phyloP scores from a whole-genome alignment of 2,797 vertebrate genomes.

The Tenualosa thibaudeaui region DNA sequence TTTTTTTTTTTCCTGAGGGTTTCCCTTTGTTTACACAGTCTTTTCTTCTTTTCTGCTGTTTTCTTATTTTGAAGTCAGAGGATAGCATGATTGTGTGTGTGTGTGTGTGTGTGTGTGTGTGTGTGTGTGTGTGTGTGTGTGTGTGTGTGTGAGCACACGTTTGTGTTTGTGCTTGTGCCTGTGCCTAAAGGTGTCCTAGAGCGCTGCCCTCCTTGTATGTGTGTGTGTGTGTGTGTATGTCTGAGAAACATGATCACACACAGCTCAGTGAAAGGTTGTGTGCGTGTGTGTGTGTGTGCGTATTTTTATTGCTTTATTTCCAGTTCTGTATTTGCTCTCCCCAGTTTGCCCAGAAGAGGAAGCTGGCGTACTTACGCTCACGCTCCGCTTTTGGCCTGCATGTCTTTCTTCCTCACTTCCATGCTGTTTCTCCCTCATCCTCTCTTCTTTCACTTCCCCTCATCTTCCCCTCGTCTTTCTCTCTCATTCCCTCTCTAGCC shows the following conservation, averaged over 20 bases:
- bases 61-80: neutral
- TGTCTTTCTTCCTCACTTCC: neutral
- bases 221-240: too few species aligned
- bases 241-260: neutral
- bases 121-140: neutral
- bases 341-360: neutral
- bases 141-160: neutral
- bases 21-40: neutral
- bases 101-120: too few species aligned
- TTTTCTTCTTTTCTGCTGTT: neutral
- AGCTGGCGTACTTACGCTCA: neutral
- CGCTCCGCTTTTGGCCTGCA: neutral
- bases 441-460: neutral
- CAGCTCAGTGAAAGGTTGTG: neutral
- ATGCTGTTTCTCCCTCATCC: neutral
- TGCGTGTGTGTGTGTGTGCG: neutral
- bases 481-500: neutral
- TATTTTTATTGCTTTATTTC: slow-evolving; percentile 2
- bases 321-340: neutral
- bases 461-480: neutral
- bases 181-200: neutral
- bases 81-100: neutral
- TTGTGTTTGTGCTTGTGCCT: too few species aligned
- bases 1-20: neutral
- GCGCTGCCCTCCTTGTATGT: neutral